Percentiles rank a stretch among this genome's conserved stretches.
Conservation (phyloP, 2,888 invertebrate genomes). For the Trypoxylon attenuatum region DNA sequence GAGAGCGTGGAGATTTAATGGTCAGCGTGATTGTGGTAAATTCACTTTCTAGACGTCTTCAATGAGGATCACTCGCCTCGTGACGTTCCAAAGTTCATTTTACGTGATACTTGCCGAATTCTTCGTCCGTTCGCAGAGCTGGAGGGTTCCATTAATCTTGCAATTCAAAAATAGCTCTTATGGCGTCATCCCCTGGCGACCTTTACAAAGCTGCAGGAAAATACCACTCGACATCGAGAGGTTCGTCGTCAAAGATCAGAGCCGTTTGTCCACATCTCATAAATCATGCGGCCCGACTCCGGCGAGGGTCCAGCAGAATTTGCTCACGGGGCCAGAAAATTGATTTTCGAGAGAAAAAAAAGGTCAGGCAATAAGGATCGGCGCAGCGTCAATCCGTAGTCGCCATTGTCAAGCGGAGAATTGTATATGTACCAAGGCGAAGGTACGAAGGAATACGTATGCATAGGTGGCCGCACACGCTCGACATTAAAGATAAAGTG, state of each 20-base stretch:
- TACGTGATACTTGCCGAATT: neutral
- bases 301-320: slow-evolving; percentile 6
- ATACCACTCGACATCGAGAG: slow-evolving; percentile 10
- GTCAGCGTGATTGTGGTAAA: no score
- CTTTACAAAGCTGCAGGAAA: slow-evolving; percentile 1
- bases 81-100: neutral
- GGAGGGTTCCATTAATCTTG: slow-evolving; percentile 18
- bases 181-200: slow-evolving; percentile 15
- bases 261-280: slow-evolving; percentile 20
- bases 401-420: no score
- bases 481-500: slow-evolving; percentile 57
- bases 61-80: neutral
- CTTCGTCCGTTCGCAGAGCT: neutral
- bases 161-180: neutral
- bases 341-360: slow-evolving; percentile 28
- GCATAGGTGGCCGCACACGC: neutral
- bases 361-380: neutral
- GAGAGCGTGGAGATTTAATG: neutral
- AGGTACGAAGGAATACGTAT: neutral
- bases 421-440: no score
- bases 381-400: neutral
- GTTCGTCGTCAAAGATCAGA: slow-evolving; percentile 18
- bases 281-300: slow-evolving; percentile 20
- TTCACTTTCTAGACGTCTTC: no score
- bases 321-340: slow-evolving; percentile 29